These are phyloP conservation scores for Crocidura indochinensis DNA, from an alignment of 2,797 vertebrate species.

Conservation along the genomic window DNA sequence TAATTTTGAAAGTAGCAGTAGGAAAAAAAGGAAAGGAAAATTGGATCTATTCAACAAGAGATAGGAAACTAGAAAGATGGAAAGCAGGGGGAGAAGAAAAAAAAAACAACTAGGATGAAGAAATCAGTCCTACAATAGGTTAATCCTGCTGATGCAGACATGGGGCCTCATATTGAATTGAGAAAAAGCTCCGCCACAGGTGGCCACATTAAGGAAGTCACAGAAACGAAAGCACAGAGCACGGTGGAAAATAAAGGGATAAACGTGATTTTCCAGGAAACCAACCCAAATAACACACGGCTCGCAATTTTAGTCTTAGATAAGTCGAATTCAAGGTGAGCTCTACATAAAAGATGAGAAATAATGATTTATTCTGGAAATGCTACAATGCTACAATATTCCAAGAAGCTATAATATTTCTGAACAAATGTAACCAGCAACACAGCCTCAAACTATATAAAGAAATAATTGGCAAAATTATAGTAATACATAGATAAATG, in stretches of 20 bases:
- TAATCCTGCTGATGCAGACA: slow-evolving; percentile 62
- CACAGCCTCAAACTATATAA: slow-evolving; percentile 51
- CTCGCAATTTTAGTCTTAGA: slow-evolving; percentile 60
- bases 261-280: slow-evolving; percentile 71
- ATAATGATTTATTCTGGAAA: slow-evolving; percentile 65
- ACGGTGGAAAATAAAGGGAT: slow-evolving; percentile 64
- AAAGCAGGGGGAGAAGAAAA: not conserved
- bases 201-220: slow-evolving; percentile 32
- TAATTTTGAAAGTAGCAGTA: slow-evolving; percentile 36
- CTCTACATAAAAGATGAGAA: slow-evolving; percentile 49
- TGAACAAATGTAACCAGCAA: slow-evolving; percentile 52
- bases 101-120: slow-evolving; percentile 18
- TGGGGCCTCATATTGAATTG: slow-evolving; percentile 14
- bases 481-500: slow-evolving; percentile 66
- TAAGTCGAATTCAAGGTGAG: slow-evolving; percentile 65
- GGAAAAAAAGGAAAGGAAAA: slow-evolving; percentile 7
- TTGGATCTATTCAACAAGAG: not conserved
- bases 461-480: slow-evolving; percentile 73
- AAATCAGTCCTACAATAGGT: not conserved
- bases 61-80: not conserved
- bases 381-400: slow-evolving; percentile 57
- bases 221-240: slow-evolving; percentile 37
- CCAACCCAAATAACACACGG: slow-evolving; percentile 44
- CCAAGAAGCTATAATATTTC: slow-evolving; percentile 67
- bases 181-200: not conserved